phyloP scores from a whole-genome alignment of 2,113 vertebrate genomes.

The Otis tarda region DNA sequence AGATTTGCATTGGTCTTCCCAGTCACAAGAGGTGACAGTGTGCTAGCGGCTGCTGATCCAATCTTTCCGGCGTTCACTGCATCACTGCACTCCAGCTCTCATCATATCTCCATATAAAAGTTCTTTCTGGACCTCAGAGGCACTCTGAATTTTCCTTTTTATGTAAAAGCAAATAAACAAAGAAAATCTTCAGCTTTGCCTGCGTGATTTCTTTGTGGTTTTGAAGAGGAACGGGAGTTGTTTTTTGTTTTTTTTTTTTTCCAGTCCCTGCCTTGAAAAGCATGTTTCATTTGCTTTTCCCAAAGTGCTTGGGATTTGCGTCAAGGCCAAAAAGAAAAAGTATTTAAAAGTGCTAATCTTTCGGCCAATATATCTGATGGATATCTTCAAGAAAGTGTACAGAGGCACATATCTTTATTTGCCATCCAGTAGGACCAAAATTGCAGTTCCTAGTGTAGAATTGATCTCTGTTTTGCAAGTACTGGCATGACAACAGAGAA shows the following conservation, averaged over 20 bases:
- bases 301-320: not conserved
- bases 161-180: slow-evolving; percentile 41
- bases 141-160: slow-evolving; percentile 25
- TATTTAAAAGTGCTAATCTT: not conserved
- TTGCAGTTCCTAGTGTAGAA: not conserved
- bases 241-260: not conserved
- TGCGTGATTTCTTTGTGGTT: not conserved
- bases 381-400: not conserved
- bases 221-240: not conserved
- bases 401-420: not conserved
- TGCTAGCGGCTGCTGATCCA: not conserved
- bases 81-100: slow-evolving; percentile 1
- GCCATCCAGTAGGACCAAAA: not conserved
- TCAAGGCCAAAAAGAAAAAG: not conserved
- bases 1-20: not conserved
- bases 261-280: not conserved
- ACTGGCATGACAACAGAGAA: not conserved
- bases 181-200: not conserved
- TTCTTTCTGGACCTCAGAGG: not conserved
- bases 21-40: not conserved
- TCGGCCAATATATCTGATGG: not conserved
- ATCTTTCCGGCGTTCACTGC: not conserved
- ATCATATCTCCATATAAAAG: not conserved
- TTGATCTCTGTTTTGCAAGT: not conserved
- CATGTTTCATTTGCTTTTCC: not conserved